Evolutionary conservation across 2,797 vertebrate genomes (phyloP), one percentile per base, ranked within the genome.

Genomic region (Tokudaia tokunoshimensis): DNA sequence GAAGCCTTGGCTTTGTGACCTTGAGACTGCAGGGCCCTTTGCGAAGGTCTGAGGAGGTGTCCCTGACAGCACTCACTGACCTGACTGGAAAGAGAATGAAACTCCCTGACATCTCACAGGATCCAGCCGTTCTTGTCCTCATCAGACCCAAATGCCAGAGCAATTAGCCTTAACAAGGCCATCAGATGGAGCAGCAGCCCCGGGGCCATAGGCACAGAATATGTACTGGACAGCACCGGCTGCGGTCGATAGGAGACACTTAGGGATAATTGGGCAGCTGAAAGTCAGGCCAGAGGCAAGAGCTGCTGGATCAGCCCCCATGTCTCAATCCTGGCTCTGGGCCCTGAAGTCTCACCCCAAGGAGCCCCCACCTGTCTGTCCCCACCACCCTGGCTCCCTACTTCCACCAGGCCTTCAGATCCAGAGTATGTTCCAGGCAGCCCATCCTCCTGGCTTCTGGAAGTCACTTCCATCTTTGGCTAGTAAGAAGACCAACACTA

Each of bases 151-250:
- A 97, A 97, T 97, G 97, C 89, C 97, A 97, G 67, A 59, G 83
- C 97, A 97, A 97, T 97, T 96, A 96, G 92, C 87, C 67, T 98
- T 98, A 97, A 98, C 95, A 95, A 95, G 93, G 80, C 91, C 67
- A 41, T 59, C 31, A 24, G 96, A 96, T 70, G 55, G 47, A 76
- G 20, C 34, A 2, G 90, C 67, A n/a, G 65, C n/a, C 74, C 87
- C 1, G 24, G 80, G 0, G 0, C 90, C 14, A 59, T 0, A 7
- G 65, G 57, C 47, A 1, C 29, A 2, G 15, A 10, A 0, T 6
- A 55, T 0, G 0, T 1, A 5, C 31, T 0, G 3, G 37, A 79
- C 6, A 0, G 67, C 55, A 34, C 59, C 3, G 4, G 70, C 59
- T 41, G 4, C 15, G 20, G 90, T 96, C 95, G 78, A 89, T 96